A percentile compares a stretch with the other conserved stretches of the same genome.
phyloP scores from a whole-genome alignment of 2,797 vertebrate genomes.

The Sebastolobus altivelis region DNA sequence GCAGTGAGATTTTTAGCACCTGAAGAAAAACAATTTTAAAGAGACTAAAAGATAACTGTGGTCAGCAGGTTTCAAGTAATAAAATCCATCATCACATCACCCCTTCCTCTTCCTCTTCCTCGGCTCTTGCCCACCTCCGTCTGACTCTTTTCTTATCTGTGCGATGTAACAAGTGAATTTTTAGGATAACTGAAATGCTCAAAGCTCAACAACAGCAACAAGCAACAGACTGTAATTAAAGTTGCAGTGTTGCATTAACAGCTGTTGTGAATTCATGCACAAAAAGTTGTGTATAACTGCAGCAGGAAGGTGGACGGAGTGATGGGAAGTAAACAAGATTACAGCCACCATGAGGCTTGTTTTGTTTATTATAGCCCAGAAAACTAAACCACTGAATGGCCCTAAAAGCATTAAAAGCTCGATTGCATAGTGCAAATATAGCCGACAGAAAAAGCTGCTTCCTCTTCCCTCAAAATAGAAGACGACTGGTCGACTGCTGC shows the following conservation, averaged over 20 bases:
- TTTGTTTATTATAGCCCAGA: neutral
- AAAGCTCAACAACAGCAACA: neutral
- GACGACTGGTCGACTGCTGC: neutral
- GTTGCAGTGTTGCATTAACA: neutral
- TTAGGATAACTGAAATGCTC: neutral
- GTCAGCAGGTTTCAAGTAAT: neutral
- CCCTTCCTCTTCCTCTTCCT: neutral
- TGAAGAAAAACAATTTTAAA: neutral
- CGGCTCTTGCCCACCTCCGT: neutral
- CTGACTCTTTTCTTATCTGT: neutral
- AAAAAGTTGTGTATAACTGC: neutral
- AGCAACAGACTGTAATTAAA: neutral
- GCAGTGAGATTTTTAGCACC: neutral
- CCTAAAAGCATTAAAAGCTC: neutral
- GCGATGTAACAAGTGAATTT: neutral
- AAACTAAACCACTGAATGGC: neutral
- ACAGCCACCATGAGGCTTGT: neutral
- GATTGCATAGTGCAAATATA: neutral
- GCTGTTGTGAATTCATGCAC: neutral
- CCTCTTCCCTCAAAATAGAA: neutral
- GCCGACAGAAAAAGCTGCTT: neutral
- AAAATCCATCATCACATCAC: neutral
- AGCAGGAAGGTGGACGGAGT: neutral
- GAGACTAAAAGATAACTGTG: neutral
- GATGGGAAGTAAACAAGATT: neutral